Percentiles rank a stretch among this genome's conserved stretches.
Evolutionary conservation across 2,797 vertebrate species (phyloP).

Genomic region (Clarias platycephalus): DNA sequence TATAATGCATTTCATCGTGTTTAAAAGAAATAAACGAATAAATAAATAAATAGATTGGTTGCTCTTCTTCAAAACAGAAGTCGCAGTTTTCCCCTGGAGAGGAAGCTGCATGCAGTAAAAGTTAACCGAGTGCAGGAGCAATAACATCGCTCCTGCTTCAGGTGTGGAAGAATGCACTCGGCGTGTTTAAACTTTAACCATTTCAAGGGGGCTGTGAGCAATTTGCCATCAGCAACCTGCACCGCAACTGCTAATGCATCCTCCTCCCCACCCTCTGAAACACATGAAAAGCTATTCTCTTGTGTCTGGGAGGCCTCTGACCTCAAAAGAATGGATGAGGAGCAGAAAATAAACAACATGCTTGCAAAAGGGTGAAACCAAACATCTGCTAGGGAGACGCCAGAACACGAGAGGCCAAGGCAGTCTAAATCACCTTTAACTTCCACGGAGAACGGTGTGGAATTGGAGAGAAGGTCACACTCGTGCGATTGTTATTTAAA

Average conservation of each 20-base stretch:
- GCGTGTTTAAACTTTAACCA: slow-evolving; percentile 73
- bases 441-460: slow-evolving; percentile 59
- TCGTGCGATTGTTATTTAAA: slow-evolving; percentile 71
- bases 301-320: slow-evolving; percentile 73
- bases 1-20: background rate
- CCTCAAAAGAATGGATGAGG: slow-evolving; percentile 68
- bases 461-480: slow-evolving; percentile 72
- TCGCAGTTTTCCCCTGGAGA: slow-evolving; percentile 3
- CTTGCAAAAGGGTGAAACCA: slow-evolving; percentile 65
- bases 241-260: slow-evolving; percentile 67
- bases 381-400: slow-evolving; percentile 74
- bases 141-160: slow-evolving; percentile 43
- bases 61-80: background rate
- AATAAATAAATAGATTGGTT: background rate
- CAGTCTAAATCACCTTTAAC: slow-evolving; percentile 68
- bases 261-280: slow-evolving; percentile 69
- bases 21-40: too few relatives aligned
- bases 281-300: slow-evolving; percentile 65
- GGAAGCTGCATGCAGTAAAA: slow-evolving; percentile 36
- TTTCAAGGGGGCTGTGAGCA: slow-evolving; percentile 57
- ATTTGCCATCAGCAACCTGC: slow-evolving; percentile 61
- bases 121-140: slow-evolving; percentile 26
- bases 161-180: slow-evolving; percentile 69
- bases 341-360: slow-evolving; percentile 73
- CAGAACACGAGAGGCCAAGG: slow-evolving; percentile 52